Conservation (phyloP, 2,797 vertebrate species). For the Epinephelus coioides region DNA sequence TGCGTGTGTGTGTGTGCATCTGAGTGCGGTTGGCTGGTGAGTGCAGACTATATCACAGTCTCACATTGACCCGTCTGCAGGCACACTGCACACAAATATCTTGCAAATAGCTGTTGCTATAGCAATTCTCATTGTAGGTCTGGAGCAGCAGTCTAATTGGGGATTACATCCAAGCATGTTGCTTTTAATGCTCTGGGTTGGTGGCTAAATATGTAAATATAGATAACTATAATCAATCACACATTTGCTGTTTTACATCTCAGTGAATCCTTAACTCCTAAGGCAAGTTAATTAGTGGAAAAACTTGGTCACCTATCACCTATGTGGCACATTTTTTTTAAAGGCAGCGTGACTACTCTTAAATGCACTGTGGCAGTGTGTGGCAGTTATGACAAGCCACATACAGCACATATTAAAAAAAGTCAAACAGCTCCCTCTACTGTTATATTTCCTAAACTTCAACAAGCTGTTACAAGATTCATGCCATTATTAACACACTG, state of each 20-base stretch:
- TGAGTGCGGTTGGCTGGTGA: conserved; percentile 39
- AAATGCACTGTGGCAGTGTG: background rate
- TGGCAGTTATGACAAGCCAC: background rate
- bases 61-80: conserved; percentile 64
- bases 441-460: conserved; percentile 50
- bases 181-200: conserved; percentile 24
- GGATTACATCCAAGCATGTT: conserved; percentile 11
- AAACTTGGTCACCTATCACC: background rate
- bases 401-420: background rate
- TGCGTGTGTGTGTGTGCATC: background rate
- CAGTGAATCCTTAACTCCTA: background rate
- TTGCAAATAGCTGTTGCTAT: conserved; percentile 55
- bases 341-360: background rate
- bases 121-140: conserved; percentile 50
- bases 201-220: background rate
- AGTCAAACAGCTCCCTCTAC: conserved; percentile 63
- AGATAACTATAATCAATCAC: background rate
- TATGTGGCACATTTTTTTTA: background rate
- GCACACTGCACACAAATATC: conserved; percentile 51
- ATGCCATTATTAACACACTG: conserved; percentile 29
- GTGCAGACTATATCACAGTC: conserved; percentile 64
- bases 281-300: background rate
- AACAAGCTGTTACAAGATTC: conserved; percentile 34
- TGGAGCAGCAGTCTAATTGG: conserved; percentile 5
- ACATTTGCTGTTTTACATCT: background rate